Base-by-base conservation (phyloP, 2,888 invertebrate genomes). In the Nephrotoma appendiculata region DNA sequence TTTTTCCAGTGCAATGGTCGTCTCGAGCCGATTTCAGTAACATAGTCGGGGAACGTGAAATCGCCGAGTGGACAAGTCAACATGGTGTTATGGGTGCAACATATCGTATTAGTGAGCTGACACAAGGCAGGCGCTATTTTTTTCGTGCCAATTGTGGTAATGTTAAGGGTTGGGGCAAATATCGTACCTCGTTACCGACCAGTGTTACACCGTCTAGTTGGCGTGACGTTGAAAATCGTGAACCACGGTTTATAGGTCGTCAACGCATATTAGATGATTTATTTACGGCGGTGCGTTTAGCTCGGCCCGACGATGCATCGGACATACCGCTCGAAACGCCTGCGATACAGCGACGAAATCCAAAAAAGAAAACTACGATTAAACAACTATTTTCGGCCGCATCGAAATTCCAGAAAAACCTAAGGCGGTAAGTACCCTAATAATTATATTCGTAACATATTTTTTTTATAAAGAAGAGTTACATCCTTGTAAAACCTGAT, bases 331-430 rank as follows among this genome's bases (percentile, higher is more conserved):
- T 95, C n/a, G 95, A 95, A 88, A 93, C 94, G 0, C 93, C 94
- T 11, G 93, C 93, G 15, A 92, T 94, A 84, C 95, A 95, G 88
- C 92, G 96, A 42, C 93, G 95, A 87, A 95, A 95, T 89, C 94
- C 95, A 89, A 96, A 97, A 92, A 97, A 96, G 91, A 96, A 96
- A 88, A 96, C 96, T 52, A 96, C 96, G 87, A 97, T 99, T 88
- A 96, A 98, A 88, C 98, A 98, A 90, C 93, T 99, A 57, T 99
- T 99, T 92, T 97, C 98, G 0, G 97, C 98, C 9, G 97, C 98
- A 86, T 97, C 98, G 90, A 99, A 99, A 92, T 99, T 99, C 90
- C 98, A 98, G 91, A 99, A 98, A 92, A 96, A 96, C 89, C 92
- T 99, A 87, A 94, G 96, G 90, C 95, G 96, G 96, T 96, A 90